These are phyloP conservation scores for Plecotus auritus DNA, from an alignment of 2,113 vertebrate species.

Conservation along the genomic window DNA sequence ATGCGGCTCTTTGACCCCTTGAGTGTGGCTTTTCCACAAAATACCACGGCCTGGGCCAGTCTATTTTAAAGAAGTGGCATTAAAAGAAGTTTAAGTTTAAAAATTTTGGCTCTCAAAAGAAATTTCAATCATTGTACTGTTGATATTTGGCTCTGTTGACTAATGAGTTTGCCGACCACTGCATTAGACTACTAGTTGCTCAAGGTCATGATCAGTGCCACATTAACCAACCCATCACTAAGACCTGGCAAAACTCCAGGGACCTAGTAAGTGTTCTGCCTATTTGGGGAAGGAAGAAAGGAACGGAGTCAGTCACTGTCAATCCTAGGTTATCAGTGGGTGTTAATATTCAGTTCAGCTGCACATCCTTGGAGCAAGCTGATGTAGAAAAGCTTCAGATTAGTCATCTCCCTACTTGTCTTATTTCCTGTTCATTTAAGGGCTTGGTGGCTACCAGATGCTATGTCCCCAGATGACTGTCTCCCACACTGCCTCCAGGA, in stretches of 20 bases:
- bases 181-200: not conserved
- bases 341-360: not conserved
- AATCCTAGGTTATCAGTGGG: not conserved
- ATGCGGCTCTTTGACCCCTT: no score
- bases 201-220: not conserved
- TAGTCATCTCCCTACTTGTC: not conserved
- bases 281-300: not conserved
- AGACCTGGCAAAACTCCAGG: not conserved
- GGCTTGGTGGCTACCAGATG: not conserved
- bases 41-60: no score
- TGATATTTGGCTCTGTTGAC: no score
- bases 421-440: conserved; percentile 52
- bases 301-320: not conserved
- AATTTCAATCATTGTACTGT: no score
- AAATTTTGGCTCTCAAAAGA: no score
- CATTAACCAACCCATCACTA: not conserved
- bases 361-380: not conserved
- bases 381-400: not conserved
- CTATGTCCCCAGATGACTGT: not conserved
- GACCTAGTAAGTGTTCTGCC: not conserved
- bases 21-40: no score
- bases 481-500: conserved; percentile 1
- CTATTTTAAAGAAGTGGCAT: no score
- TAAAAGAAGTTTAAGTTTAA: no score
- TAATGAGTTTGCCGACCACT: no score